Percentiles rank a stretch among this genome's conserved stretches.
Evolutionary conservation across 2,888 invertebrate species (phyloP).

Genomic region (Amphipoea oculea): DNA sequence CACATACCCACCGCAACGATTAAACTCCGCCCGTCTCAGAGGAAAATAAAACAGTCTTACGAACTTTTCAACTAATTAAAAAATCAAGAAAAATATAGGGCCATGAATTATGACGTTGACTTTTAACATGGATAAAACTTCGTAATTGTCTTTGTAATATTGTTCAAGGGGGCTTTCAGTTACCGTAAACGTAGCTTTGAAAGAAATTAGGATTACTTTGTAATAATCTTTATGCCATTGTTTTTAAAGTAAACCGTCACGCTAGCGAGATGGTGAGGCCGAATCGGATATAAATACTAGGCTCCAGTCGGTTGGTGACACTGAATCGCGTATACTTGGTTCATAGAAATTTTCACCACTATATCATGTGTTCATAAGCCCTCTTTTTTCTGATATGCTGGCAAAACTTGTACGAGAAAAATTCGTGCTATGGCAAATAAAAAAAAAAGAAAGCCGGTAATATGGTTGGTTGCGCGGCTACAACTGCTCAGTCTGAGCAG

Average conservation of each 20-base stretch:
- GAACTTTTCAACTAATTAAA: constrained; percentile 65
- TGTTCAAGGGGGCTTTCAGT: neutral
- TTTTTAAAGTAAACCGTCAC: neutral
- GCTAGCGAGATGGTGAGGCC: neutral
- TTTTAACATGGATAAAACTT: constrained; percentile 34
- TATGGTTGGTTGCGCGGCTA: neutral
- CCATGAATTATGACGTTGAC: constrained; percentile 37
- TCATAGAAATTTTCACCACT: neutral
- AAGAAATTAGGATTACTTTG: neutral
- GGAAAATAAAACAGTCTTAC: constrained; percentile 70
- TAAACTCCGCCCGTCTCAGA: constrained; percentile 52
- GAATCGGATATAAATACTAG: neutral
- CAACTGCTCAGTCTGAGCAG: neutral
- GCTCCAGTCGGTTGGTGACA: neutral
- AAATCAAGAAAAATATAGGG: constrained; percentile 66
- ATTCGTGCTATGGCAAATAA: neutral
- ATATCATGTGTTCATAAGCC: neutral
- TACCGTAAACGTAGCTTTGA: constrained; percentile 1
- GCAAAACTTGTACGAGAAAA: neutral
- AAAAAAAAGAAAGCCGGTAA: neutral
- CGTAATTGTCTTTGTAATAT: constrained; percentile 42
- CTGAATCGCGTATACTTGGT: neutral
- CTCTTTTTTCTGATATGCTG: neutral
- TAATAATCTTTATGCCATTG: neutral
- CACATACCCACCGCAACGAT: constrained; percentile 45